Evolutionary conservation across 2,888 invertebrate genomes (phyloP).

Genomic region (Epinotia ramella): DNA sequence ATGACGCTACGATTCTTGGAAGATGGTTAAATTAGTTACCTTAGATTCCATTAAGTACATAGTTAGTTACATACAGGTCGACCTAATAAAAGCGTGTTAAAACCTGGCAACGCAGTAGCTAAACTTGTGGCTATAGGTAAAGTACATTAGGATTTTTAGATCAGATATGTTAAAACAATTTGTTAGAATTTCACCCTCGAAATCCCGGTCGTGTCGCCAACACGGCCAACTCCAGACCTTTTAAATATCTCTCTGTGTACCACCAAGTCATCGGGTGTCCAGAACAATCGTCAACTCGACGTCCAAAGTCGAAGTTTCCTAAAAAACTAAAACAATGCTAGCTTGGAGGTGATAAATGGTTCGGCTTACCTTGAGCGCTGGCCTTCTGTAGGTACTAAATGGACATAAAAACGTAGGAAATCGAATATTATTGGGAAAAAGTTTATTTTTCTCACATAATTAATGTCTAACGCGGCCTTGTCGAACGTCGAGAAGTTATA

Average conservation of each 20-base stretch:
- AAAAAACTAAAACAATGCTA: conserved; percentile 23
- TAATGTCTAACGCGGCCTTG: conserved; percentile 20
- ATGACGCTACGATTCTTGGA: too few relatives aligned
- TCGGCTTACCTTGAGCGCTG: conserved; percentile 25
- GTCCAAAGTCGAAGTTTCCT: conserved; percentile 1
- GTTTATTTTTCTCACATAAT: conserved; percentile 34
- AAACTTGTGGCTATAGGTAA: too few relatives aligned
- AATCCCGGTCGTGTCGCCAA: too few relatives aligned
- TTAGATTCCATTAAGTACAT: too few relatives aligned
- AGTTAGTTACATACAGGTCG: too few relatives aligned
- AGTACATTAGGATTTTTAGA: too few relatives aligned
- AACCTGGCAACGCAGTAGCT: too few relatives aligned
- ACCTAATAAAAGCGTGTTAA: too few relatives aligned
- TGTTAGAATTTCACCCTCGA: too few relatives aligned
- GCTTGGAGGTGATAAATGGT: conserved; percentile 27
- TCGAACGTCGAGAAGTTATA: conserved; percentile 16
- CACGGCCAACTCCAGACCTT: not conserved
- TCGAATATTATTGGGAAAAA: conserved; percentile 39
- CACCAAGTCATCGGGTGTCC: not conserved
- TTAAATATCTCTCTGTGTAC: not conserved
- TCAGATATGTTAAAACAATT: too few relatives aligned
- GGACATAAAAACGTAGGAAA: conserved; percentile 42
- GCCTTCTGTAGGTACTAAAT: conserved; percentile 27
- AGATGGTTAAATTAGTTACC: too few relatives aligned
- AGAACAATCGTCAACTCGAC: conserved; percentile 7